These are phyloP conservation scores for Pteromalus puparum DNA, from an alignment of 1,140 invertebrate genomes.

Conservation along the genomic window DNA sequence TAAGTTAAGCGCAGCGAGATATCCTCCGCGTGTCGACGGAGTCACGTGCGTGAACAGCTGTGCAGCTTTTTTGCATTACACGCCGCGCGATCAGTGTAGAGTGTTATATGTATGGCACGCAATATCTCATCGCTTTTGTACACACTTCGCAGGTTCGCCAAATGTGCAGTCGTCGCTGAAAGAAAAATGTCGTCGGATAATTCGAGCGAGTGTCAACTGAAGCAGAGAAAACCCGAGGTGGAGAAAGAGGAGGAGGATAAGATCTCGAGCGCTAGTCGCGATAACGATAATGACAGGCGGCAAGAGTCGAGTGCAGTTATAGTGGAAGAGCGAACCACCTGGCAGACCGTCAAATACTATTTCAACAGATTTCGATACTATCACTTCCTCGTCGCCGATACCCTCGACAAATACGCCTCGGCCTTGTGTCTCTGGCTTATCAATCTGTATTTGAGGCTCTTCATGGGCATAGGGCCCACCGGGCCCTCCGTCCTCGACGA, in stretches of 20 bases:
- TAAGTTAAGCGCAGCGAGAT: no score
- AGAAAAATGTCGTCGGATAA: conserved; percentile 11
- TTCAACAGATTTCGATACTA: conserved; percentile 54
- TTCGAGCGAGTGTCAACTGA: conserved; percentile 5
- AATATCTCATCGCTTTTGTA: neutral
- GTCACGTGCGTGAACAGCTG: neutral
- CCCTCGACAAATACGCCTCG: conserved; percentile 47
- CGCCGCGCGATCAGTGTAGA: no score
- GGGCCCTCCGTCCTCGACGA: conserved; percentile 1
- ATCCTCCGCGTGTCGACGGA: neutral
- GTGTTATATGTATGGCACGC: no score
- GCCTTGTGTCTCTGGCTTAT: conserved; percentile 50
- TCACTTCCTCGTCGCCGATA: conserved; percentile 50
- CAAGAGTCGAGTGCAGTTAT: neutral
- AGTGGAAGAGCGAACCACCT: conserved; percentile 34
- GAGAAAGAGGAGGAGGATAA: neutral
- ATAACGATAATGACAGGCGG: neutral
- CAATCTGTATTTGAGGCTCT: conserved; percentile 51
- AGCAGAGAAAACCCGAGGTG: conserved; percentile 16
- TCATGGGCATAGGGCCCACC: conserved; percentile 18
- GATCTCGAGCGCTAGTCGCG: neutral
- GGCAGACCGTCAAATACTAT: conserved; percentile 51
- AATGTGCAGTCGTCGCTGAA: neutral
- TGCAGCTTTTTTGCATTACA: neutral
- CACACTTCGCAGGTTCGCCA: neutral